These are phyloP conservation scores for Capitulum mitella DNA, from an alignment of 2,888 invertebrate species.

Conservation along the genomic window DNA sequence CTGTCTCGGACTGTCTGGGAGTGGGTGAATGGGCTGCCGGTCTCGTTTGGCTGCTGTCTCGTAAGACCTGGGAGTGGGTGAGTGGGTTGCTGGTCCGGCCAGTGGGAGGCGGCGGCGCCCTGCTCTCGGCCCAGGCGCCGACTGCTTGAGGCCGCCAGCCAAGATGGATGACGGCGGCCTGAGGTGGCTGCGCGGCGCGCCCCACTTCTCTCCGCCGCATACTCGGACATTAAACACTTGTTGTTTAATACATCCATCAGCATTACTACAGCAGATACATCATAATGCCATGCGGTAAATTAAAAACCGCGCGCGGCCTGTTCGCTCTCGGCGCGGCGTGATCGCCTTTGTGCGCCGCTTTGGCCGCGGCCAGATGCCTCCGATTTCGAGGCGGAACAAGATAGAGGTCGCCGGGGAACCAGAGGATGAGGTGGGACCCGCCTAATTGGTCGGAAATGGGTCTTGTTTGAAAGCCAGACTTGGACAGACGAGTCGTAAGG, in stretches of 20 bases:
- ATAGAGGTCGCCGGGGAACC: no score
- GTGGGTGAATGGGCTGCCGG: no score
- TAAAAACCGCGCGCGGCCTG: conserved; percentile 1
- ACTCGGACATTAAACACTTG: conserved; percentile 20
- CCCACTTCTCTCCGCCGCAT: conserved; percentile 10
- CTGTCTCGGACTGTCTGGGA: no score
- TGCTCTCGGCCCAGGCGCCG: background rate
- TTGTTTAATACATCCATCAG: conserved; percentile 22
- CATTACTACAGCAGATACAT: conserved; percentile 24
- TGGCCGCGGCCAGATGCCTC: conserved; percentile 10
- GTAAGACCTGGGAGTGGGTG: no score
- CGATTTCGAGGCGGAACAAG: no score
- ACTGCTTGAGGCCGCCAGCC: background rate
- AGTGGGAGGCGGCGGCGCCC: no score
- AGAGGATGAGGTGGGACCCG: no score
- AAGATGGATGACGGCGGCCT: background rate
- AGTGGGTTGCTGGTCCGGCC: no score
- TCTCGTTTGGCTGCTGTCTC: no score
- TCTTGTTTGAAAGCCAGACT: no score
- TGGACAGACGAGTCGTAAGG: no score
- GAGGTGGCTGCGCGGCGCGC: background rate
- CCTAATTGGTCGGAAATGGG: no score
- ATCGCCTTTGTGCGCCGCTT: background rate
- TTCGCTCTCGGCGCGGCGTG: background rate
- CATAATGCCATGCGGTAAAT: conserved; percentile 17